Base-by-base conservation (phyloP, 2,797 vertebrate genomes). In the Martes flavigula region DNA sequence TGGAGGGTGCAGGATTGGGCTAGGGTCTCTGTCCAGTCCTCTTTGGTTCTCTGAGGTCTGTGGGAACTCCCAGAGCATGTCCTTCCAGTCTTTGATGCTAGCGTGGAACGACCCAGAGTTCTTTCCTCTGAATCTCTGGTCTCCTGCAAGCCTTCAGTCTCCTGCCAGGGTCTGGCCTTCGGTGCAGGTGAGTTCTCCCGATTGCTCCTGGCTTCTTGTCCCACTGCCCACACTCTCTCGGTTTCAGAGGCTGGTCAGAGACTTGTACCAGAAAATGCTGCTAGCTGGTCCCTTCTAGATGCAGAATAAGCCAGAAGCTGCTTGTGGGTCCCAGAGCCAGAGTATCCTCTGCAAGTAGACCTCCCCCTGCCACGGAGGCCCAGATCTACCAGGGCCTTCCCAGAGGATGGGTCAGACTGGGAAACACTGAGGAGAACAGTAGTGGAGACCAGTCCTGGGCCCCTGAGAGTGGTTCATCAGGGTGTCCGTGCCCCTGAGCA, bases 201-300 rank as follows among this genome's bases (percentile, higher is more conserved):
- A 43, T 64, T 95, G 66, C 8, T 20, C 48, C 32, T 62, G n/a
- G 48, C 46, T 40, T 85, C 58, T 35, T 92, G 91, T 91, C 30
- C 43, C 38, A 32, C 23, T 90, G 40, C 30, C 46, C 79, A 79
- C 35, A 54, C 21, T 62, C 68, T 90, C 40, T 70, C 0, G 0
- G 25, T 30, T 87, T 75, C 91, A 98, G 97, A 98, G 97, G 93
- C 94, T 98, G n/a, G 40, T 51, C 15, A n/a, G 66, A 64, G 75
- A 66, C 25, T 17, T 48, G 40, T 38, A 66, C 38, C 13, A 87
- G 68, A 83, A 54, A 48, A 54, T 93, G 46, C 30, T 94, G 62
- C 72, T n/a, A 35, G 15, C 72, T 27, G 6, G 17, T 56, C 62
- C 13, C 77, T 94, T 97, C 78, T 97, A 89, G 73, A 40, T 58